These are phyloP conservation scores for Menidia menidia DNA, from an alignment of 2,797 vertebrate genomes.

Conservation along the genomic window DNA sequence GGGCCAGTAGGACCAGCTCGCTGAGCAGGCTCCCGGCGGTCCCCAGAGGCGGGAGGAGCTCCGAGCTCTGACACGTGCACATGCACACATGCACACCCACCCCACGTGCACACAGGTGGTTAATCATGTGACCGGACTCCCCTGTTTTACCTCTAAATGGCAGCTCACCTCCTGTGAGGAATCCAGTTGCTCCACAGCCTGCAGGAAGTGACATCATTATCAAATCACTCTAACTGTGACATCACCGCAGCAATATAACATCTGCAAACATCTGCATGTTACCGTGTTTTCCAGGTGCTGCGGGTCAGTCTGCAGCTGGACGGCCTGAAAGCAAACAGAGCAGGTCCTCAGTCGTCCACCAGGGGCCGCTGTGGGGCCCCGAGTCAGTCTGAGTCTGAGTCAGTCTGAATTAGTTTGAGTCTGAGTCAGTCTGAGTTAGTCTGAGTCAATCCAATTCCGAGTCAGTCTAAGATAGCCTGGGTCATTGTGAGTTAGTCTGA, in stretches of 20 bases:
- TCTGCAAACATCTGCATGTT: background rate
- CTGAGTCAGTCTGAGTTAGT: too few species aligned
- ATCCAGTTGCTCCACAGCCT: slow-evolving; percentile 41
- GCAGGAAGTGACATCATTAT: slow-evolving; percentile 34
- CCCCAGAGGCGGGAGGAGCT: slow-evolving; percentile 12
- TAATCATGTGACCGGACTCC: background rate
- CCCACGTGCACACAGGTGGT: slow-evolving; percentile 4
- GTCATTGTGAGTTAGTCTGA: too few species aligned
- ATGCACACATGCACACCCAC: too few species aligned
- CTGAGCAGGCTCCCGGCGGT: background rate
- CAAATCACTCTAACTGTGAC: background rate
- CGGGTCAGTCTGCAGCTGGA: too few species aligned
- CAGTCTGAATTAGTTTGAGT: too few species aligned
- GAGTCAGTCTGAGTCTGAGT: too few species aligned
- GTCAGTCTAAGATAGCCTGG: too few species aligned
- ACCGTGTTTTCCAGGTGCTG: slow-evolving; percentile 40
- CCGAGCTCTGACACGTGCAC: slow-evolving; percentile 7
- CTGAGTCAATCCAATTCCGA: too few species aligned
- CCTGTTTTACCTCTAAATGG: background rate
- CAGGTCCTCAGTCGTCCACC: background rate
- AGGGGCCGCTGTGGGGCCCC: slow-evolving; percentile 1
- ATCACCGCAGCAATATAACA: background rate
- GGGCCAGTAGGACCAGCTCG: slow-evolving; percentile 29
- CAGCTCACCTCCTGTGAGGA: slow-evolving; percentile 42
- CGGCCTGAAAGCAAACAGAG: too few species aligned